Percentiles rank a stretch among this genome's conserved stretches.
These are phyloP conservation scores for Drosophila bifasciata DNA, from an alignment of 1,140 invertebrate genomes.

Conservation along the genomic window DNA sequence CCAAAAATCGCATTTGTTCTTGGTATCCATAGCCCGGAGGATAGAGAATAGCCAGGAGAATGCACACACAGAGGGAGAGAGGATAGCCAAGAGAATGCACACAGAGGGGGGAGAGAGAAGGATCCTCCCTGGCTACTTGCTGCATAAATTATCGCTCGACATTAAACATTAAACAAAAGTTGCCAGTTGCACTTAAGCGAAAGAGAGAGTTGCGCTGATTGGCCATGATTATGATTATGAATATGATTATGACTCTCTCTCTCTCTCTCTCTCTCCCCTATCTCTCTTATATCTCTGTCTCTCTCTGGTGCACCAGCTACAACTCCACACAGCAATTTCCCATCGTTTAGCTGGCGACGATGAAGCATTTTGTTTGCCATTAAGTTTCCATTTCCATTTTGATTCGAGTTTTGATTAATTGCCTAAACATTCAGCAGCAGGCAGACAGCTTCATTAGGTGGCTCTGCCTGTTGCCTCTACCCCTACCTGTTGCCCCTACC, in stretches of 20 bases:
- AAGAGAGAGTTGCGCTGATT: conserved; percentile 68
- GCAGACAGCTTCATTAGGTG: conserved; percentile 71
- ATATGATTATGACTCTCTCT: conserved; percentile 28
- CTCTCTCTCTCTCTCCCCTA: conserved; percentile 14
- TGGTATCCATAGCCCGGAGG: conserved; percentile 44
- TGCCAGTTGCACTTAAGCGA: conserved; percentile 60
- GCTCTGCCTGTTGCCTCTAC: neutral
- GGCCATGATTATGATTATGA: conserved; percentile 33
- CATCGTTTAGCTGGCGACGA: conserved; percentile 45
- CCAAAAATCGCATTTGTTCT: conserved; percentile 79
- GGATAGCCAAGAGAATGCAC: too few species aligned
- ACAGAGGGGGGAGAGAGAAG: too few species aligned
- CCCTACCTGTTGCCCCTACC: neutral
- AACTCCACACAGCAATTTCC: conserved; percentile 56
- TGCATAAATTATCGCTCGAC: conserved; percentile 65
- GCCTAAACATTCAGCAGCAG: conserved; percentile 35
- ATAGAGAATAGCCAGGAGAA: too few species aligned
- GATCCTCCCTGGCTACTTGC: neutral
- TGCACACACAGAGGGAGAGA: too few species aligned
- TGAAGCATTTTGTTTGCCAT: conserved; percentile 70
- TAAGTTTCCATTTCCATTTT: conserved; percentile 73
- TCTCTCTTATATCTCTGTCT: conserved; percentile 13
- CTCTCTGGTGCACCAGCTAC: conserved; percentile 10
- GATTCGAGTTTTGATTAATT: conserved; percentile 77
- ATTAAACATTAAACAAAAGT: conserved; percentile 64